Evolutionary conservation across 2,113 vertebrate species (phyloP).

Genomic region (Oncorhynchus clarkii): DNA sequence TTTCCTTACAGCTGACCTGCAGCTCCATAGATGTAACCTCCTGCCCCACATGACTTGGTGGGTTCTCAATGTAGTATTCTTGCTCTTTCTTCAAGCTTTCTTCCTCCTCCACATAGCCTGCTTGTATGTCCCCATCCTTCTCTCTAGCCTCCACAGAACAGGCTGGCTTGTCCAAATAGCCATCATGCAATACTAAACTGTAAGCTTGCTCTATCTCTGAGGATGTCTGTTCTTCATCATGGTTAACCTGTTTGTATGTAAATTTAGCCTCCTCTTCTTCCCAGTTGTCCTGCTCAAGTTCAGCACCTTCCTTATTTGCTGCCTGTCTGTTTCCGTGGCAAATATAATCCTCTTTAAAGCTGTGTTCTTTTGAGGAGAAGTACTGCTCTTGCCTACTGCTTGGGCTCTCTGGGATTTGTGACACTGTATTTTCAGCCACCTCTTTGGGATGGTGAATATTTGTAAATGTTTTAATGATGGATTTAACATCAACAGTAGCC

Average conservation of each 20-base stretch:
- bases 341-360: not conserved
- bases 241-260: conserved; percentile 5
- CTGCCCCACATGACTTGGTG: not conserved
- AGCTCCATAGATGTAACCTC: not conserved
- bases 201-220: conserved; percentile 1
- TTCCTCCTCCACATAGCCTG: not conserved
- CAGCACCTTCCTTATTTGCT: not conserved
- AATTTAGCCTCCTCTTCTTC: conserved; percentile 1
- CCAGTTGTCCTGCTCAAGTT: not conserved
- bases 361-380: not conserved
- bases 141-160: conserved; percentile 12
- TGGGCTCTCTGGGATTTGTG: not conserved
- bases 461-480: conserved; percentile 12
- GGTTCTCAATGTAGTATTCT: not conserved
- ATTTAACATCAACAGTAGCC: conserved; percentile 28
- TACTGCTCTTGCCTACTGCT: not conserved
- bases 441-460: conserved; percentile 8
- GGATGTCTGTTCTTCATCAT: conserved; percentile 10
- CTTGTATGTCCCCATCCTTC: not conserved
- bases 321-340: not conserved
- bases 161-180: not conserved
- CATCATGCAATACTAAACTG: not conserved
- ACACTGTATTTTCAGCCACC: not conserved
- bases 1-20: not conserved
- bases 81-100: not conserved